A percentile compares a stretch with the other conserved stretches of the same genome.
phyloP scores from a whole-genome alignment of 2,113 vertebrate species.

The Hydrolagus affinis region DNA sequence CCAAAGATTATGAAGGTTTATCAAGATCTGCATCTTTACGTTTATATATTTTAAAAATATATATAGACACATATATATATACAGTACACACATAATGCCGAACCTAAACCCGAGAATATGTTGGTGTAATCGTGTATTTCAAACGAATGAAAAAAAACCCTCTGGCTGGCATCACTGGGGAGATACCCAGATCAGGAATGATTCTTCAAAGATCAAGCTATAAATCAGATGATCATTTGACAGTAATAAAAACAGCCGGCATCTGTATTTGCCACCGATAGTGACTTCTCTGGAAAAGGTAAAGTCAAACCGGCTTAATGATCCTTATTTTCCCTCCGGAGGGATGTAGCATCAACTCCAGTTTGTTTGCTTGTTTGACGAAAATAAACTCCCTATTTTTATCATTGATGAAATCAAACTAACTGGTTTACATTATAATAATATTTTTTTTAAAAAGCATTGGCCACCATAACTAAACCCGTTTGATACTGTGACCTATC shows the following conservation, averaged over 20 bases:
- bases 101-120: neutral
- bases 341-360: neutral
- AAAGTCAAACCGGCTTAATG: neutral
- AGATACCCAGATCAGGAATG: neutral
- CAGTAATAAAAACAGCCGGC: too few species aligned
- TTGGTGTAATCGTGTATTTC: neutral
- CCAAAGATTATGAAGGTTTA: too few species aligned
- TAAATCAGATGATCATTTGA: neutral
- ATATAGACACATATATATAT: too few species aligned
- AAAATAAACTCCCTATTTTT: neutral
- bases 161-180: neutral
- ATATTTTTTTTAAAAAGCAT: neutral
- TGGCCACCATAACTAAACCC: too few species aligned
- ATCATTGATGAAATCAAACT: neutral
- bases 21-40: too few species aligned
- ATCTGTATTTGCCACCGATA: neutral
- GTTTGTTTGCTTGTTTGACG: neutral
- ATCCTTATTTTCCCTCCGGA: neutral
- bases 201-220: neutral
- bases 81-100: neutral
- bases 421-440: neutral
- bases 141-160: neutral
- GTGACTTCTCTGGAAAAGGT: neutral
- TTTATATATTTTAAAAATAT: too few species aligned
- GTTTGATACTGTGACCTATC: neutral